These are phyloP conservation scores for Temnothorax longispinosus DNA, from an alignment of 1,140 invertebrate species.

Conservation along the genomic window DNA sequence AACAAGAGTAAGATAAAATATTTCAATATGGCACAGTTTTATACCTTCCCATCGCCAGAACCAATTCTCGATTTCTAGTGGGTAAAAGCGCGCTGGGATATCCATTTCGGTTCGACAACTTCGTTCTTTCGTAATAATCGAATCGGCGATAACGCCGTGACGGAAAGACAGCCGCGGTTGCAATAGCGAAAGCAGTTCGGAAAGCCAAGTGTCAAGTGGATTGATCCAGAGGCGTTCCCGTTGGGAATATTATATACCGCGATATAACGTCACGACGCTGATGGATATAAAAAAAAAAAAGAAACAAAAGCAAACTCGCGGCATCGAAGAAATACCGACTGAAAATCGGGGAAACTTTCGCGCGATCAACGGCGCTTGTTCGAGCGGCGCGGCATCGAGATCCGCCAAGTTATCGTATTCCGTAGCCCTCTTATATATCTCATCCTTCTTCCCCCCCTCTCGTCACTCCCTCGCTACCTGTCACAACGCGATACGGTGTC, in stretches of 20 bases:
- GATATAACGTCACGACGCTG: background rate
- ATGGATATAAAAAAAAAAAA: background rate
- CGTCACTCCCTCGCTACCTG: background rate
- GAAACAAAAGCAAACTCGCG: background rate
- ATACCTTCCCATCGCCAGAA: background rate
- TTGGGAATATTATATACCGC: conserved; percentile 37
- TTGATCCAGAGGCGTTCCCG: conserved; percentile 28
- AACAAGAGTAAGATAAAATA: conserved; percentile 12
- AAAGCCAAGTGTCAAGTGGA: conserved; percentile 57
- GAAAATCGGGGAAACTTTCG: conserved; percentile 13
- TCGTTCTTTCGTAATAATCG: conserved; percentile 40
- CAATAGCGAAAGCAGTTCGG: conserved; percentile 50
- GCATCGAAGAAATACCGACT: conserved; percentile 26
- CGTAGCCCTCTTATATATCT: background rate
- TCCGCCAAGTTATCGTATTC: conserved; percentile 11
- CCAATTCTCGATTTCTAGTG: background rate
- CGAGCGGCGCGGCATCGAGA: conserved; percentile 27
- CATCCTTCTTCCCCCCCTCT: background rate
- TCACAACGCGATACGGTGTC: background rate
- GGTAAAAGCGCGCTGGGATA: conserved; percentile 9
- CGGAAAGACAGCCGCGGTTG: conserved; percentile 35
- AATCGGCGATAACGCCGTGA: conserved; percentile 2
- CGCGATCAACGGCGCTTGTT: conserved; percentile 17
- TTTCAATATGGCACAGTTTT: conserved; percentile 1
- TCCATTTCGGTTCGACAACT: conserved; percentile 37